Conservation (phyloP, 2,113 vertebrate species). For the Melanerpes formicivorus region DNA sequence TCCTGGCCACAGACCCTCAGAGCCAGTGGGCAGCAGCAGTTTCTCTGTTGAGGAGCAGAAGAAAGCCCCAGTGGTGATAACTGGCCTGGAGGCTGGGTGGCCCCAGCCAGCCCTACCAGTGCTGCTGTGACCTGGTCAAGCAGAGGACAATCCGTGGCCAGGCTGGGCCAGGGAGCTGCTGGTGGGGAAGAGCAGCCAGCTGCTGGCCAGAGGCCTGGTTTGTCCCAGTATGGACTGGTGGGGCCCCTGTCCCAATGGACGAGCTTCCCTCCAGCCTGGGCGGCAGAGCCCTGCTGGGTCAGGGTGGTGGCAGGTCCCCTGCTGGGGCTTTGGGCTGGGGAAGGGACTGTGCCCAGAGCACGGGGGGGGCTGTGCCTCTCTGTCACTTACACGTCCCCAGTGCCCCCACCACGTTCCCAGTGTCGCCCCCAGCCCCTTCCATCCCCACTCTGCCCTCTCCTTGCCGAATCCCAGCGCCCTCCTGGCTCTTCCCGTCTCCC, state of each 20-base stretch:
- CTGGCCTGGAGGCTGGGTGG: neutral
- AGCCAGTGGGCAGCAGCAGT: neutral
- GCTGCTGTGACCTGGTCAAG: neutral
- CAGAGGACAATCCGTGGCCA: neutral
- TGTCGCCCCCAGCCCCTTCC: neutral
- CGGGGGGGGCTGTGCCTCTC: neutral
- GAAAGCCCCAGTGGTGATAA: neutral
- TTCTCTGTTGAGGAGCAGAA: neutral
- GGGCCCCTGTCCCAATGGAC: no score
- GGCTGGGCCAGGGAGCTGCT: neutral
- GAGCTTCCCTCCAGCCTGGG: neutral
- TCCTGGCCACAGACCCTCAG: neutral
- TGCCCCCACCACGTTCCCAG: neutral
- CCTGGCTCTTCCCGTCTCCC: neutral
- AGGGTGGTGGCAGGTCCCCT: neutral
- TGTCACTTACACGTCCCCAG: neutral
- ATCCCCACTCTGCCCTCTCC: neutral
- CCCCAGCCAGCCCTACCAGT: neutral
- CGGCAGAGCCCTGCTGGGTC: neutral
- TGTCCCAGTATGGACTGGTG: neutral
- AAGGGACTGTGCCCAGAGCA: neutral
- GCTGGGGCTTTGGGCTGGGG: neutral
- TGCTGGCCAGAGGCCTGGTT: neutral
- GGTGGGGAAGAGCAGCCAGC: neutral
- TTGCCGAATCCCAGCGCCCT: neutral